Percentiles rank a stretch among this genome's conserved stretches.
These are phyloP conservation scores for Rhynchotus rufescens DNA, from an alignment of 2,797 vertebrate species.

Conservation along the genomic window DNA sequence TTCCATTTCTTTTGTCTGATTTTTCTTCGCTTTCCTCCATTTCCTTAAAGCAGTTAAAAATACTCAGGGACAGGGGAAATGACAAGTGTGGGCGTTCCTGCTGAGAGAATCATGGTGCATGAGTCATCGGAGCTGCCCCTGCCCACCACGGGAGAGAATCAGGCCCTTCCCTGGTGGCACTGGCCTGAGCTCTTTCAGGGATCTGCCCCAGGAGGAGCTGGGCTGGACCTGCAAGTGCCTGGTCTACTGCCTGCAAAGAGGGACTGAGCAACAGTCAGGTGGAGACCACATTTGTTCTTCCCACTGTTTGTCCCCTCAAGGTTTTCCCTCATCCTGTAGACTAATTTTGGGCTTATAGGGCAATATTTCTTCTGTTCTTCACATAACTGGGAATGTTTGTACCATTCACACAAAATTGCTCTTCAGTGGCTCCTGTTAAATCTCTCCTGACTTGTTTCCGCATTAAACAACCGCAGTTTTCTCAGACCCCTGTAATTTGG, in stretches of 20 bases:
- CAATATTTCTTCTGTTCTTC: not conserved
- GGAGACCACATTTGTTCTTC: not conserved
- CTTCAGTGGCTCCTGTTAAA: not conserved
- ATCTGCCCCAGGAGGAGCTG: not conserved
- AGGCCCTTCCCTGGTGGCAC: not conserved
- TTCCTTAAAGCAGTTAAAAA: not conserved
- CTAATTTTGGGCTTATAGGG: not conserved
- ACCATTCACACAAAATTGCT: not conserved
- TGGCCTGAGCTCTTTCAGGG: not conserved
- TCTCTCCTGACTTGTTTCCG: not conserved
- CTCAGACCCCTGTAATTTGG: not conserved
- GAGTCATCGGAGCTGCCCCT: not conserved
- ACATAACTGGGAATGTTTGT: not conserved
- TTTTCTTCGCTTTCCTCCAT: not conserved
- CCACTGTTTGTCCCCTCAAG: not conserved
- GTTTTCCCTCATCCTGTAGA: fast-evolving
- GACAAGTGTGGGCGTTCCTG: no score
- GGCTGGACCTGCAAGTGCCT: not conserved
- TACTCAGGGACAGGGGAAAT: not conserved
- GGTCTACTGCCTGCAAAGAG: not conserved
- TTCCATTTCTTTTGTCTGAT: not conserved
- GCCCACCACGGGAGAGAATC: not conserved
- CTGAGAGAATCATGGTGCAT: no score
- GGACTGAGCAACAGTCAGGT: not conserved
- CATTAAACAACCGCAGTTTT: not conserved